These are phyloP conservation scores for Wiebesia pumilae DNA, from an alignment of 1,140 invertebrate species.

Conservation along the genomic window DNA sequence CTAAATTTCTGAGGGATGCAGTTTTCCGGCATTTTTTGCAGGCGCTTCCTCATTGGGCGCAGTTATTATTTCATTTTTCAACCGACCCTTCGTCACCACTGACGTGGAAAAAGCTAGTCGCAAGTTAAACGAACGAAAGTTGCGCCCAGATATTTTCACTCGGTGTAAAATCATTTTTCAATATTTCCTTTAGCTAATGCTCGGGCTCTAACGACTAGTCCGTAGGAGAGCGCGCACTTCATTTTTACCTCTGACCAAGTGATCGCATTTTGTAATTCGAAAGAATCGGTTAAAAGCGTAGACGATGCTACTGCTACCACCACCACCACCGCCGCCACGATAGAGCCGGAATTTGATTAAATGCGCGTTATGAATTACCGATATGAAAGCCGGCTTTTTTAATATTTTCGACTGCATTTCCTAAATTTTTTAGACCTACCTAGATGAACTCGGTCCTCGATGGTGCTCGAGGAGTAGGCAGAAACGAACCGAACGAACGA, in stretches of 20 bases:
- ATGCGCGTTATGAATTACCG: conserved; percentile 28
- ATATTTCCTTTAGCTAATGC: background rate
- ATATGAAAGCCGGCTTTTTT: background rate
- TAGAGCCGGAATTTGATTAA: conserved; percentile 31
- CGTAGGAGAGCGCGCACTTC: background rate
- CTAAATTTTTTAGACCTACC: conserved; percentile 15
- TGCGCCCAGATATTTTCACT: background rate
- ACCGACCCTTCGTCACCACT: background rate
- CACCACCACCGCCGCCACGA: background rate
- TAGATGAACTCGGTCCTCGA: conserved; percentile 31
- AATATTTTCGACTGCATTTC: conserved; percentile 27
- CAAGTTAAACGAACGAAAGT: background rate
- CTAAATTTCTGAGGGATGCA: conserved; percentile 6
- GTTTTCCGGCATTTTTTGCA: background rate
- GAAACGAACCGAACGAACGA: conserved; percentile 54
- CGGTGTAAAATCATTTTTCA: background rate
- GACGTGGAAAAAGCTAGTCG: background rate
- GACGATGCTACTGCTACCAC: no score
- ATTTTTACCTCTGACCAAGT: background rate
- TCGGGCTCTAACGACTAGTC: background rate
- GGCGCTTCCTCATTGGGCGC: background rate
- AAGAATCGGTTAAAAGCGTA: background rate
- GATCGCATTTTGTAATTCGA: background rate
- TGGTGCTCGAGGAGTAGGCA: conserved; percentile 25
- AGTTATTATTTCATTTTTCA: conserved; percentile 2